Conservation (phyloP, 2,888 invertebrate species). For the Muscina levida region DNA sequence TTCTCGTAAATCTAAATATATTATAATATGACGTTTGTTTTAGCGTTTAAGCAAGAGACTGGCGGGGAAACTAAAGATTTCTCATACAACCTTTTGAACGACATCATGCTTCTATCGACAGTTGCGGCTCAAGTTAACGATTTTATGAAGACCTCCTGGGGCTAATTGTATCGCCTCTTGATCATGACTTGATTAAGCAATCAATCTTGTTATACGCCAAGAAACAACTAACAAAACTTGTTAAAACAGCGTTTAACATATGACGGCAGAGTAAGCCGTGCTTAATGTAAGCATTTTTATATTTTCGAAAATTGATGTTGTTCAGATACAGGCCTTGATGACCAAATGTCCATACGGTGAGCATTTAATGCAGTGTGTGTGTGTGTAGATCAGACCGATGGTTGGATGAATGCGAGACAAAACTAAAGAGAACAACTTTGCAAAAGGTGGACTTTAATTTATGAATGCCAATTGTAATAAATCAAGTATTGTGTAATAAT, state of each 20-base stretch:
- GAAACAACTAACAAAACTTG: neutral
- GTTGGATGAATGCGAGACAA: slow-evolving; percentile 23
- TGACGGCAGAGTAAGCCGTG: neutral
- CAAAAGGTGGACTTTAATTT: slow-evolving; percentile 35
- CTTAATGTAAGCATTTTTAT: slow-evolving; percentile 12
- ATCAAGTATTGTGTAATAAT: slow-evolving; percentile 35
- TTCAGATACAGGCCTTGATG: slow-evolving; percentile 38
- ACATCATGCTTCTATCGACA: neutral
- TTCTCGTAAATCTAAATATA: slow-evolving; percentile 36
- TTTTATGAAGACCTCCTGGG: slow-evolving; percentile 72
- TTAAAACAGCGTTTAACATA: slow-evolving; percentile 26
- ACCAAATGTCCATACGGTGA: slow-evolving; percentile 48
- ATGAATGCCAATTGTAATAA: slow-evolving; percentile 42
- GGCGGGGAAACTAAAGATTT: neutral
- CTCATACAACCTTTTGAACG: neutral
- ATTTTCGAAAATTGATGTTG: slow-evolving; percentile 42
- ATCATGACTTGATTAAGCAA: slow-evolving; percentile 75
- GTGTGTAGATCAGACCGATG: slow-evolving; percentile 3
- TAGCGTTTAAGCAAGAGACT: neutral
- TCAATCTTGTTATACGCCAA: slow-evolving; percentile 68
- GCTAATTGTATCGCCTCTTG: slow-evolving; percentile 73
- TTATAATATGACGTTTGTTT: slow-evolving; percentile 28
- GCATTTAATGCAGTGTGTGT: slow-evolving; percentile 30
- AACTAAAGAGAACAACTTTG: slow-evolving; percentile 36
- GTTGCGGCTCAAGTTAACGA: slow-evolving; percentile 20